These are phyloP conservation scores for Asobara japonica DNA, from an alignment of 1,140 invertebrate genomes.

Conservation along the genomic window DNA sequence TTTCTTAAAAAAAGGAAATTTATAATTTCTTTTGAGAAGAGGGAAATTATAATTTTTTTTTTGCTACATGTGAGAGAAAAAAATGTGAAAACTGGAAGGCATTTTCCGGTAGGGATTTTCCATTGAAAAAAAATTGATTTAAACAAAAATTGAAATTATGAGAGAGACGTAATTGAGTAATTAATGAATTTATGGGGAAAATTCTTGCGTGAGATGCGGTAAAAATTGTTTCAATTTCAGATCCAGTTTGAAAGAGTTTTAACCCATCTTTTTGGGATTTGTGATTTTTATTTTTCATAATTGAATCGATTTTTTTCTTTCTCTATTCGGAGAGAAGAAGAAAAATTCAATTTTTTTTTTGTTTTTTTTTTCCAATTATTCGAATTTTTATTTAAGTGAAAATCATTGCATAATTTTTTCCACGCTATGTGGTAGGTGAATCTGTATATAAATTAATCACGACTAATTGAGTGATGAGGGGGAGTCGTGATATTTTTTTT, in stretches of 20 bases:
- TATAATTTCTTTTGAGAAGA: too few relatives aligned
- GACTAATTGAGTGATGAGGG: neutral
- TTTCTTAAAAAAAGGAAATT: too few relatives aligned
- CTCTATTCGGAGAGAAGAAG: neutral
- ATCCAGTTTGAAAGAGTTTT: constrained; percentile 67
- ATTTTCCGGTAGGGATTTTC: too few relatives aligned
- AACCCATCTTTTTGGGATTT: constrained; percentile 46
- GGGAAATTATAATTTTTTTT: too few relatives aligned
- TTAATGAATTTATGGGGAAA: neutral
- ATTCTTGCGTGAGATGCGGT: constrained; percentile 48
- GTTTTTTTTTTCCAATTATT: too few relatives aligned
- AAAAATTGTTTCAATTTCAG: constrained; percentile 65
- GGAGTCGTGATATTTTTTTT: neutral
- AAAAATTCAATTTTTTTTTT: neutral
- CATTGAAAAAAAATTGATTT: too few relatives aligned
- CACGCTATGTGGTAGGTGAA: neutral
- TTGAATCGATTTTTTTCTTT: neutral
- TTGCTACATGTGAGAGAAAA: too few relatives aligned
- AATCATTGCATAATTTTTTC: neutral
- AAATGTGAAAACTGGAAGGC: too few relatives aligned
- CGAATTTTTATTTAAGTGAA: neutral
- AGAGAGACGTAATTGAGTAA: too few relatives aligned
- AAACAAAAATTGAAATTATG: too few relatives aligned
- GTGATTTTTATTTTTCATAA: neutral
- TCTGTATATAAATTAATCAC: neutral